Evolutionary conservation across 2,888 invertebrate species (phyloP), one percentile per base, ranked within the genome.

Genomic region (Lordiphosa fenestrarum): DNA sequence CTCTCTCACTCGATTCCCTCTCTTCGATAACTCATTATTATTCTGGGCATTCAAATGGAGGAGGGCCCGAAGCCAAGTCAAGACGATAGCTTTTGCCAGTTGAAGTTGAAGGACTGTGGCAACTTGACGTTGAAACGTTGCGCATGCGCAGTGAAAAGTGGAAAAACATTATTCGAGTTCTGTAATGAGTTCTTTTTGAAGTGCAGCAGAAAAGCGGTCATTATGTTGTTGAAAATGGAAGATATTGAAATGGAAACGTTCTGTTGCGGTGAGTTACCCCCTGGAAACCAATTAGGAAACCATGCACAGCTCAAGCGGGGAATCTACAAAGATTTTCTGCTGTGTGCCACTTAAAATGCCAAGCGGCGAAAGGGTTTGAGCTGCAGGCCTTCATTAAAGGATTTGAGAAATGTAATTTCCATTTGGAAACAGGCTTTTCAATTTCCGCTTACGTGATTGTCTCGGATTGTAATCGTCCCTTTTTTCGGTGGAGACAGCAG

Each of bases 221-320:
- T 67, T 52, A 78, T 78, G 77, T 44, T 69, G 53, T 73, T 78
- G 61, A 77, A 86, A 84, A 73, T 77, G 70, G 87, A 87, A 57
- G 82, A 84, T 59, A 86, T 87, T 53, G 89, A 88, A 80, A 73
- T 88, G 85, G 87, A 87, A 71, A 85, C 86, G 37, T 88, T 88
- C 71, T 88, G 88, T 62, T 88, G 88, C 77, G 89, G 88, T 88
- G 70, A 88, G 88, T 87, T 39, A 15, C 54, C 37, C 54, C 50
- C 7, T 40, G 41, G 55, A 44, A 57, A 67, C 6, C 61, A 21
- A 73, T 77, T 65, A 55, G 30, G 21, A 15, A 55, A 13, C 12
- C 23, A 23, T 33, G 10, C 6, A 37, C 35, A 37, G 47, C 30
- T 9, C 30, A 3, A 30, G 30, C 7, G 30, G 47, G 64, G 53